Evolutionary conservation across 37 sponge, comb jelly and placozoan genomes (phyloP).

Genomic region (Theonella swinhoei): DNA sequence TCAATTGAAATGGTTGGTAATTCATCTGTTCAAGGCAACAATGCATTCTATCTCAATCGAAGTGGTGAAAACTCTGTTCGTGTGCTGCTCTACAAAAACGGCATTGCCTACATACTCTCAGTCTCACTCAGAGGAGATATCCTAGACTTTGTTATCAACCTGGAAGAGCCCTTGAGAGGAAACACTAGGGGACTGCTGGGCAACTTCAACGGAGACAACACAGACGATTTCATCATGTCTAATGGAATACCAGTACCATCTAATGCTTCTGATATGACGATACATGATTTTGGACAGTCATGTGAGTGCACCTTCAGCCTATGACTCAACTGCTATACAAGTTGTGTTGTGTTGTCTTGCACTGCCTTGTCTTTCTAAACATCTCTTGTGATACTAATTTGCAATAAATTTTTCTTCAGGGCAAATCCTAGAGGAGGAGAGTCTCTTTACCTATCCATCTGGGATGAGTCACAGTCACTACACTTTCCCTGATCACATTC

Average conservation of each 20-base stretch:
- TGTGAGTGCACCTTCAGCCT: no score
- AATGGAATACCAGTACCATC: conserved; percentile 64
- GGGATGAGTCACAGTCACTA: conserved; percentile 11
- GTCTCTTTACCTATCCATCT: conserved; percentile 48
- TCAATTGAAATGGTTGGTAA: neutral
- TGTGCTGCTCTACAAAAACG: neutral
- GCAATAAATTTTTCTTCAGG: no score
- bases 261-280: conserved; percentile 53
- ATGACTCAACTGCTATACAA: no score
- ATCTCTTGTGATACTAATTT: no score
- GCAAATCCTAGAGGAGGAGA: conserved; percentile 47
- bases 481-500: conserved; percentile 48
- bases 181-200: conserved; percentile 72
- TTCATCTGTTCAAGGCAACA: neutral
- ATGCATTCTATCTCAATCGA: neutral
- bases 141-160: conserved; percentile 12
- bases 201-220: conserved; percentile 60
- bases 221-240: conserved; percentile 57
- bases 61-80: neutral
- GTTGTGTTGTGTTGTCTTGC: neutral
- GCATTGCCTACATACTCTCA: neutral
- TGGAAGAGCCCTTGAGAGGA: conserved; percentile 35
- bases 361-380: no score
- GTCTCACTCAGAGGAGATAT: neutral
- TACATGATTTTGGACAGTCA: conserved; percentile 74